A percentile compares a stretch with the other conserved stretches of the same genome.
phyloP scores from a whole-genome alignment of 1,140 invertebrate genomes.

The Brachionus koreanus region DNA sequence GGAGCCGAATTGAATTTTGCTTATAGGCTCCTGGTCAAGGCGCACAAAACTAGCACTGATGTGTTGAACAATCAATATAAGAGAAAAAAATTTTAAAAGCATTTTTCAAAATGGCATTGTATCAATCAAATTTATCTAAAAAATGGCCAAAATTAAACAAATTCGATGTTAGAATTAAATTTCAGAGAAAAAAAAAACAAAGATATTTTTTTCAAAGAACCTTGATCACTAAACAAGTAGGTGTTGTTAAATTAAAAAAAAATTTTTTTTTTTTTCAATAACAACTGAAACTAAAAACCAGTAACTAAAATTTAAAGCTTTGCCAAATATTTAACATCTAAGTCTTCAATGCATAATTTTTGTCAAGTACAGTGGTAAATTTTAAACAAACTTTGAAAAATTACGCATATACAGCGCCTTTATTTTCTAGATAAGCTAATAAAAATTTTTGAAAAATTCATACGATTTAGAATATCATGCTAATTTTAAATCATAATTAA shows the following conservation, averaged over 20 bases:
- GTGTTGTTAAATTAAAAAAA: neutral
- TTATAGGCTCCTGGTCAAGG: neutral
- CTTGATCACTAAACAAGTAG: slow-evolving; percentile 8
- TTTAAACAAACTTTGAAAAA: slow-evolving; percentile 3
- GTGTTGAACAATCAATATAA: neutral
- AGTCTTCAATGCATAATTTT: neutral
- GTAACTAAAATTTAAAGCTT: neutral
- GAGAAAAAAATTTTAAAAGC: neutral
- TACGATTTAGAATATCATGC: neutral
- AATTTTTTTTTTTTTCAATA: neutral
- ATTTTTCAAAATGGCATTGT: neutral
- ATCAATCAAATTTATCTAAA: neutral
- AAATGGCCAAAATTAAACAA: neutral
- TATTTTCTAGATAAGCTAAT: neutral
- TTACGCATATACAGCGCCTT: neutral
- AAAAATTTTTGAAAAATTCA: neutral
- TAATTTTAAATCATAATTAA: slow-evolving; percentile 1
- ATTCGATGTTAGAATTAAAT: neutral
- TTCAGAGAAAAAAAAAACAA: neutral
- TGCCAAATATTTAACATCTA: neutral
- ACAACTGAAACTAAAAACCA: slow-evolving; percentile 24
- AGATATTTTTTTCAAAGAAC: neutral
- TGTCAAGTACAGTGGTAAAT: slow-evolving; percentile 13
- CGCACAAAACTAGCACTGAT: neutral
- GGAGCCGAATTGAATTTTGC: neutral